phyloP scores from a whole-genome alignment of 2,888 invertebrate genomes.

The Nomada lathburiana region DNA sequence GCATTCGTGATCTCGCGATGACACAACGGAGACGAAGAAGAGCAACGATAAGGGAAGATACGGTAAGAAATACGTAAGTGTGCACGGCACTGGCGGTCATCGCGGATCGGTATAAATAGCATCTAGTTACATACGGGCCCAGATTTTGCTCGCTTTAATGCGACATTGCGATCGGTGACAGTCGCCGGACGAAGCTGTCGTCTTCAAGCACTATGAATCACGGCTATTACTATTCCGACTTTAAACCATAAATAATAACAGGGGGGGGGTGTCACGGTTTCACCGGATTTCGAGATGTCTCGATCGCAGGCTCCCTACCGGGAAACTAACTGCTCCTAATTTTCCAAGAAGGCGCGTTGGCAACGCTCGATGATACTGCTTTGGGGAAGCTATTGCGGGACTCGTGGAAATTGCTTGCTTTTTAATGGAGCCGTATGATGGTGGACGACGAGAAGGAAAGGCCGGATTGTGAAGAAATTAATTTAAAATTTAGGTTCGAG shows the following conservation, averaged over 20 bases:
- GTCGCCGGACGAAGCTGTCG: constrained; percentile 65
- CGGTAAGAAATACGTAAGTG: constrained; percentile 41
- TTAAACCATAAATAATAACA: constrained; percentile 56
- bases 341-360: constrained; percentile 38
- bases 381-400: constrained; percentile 9
- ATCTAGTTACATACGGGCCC: constrained; percentile 50
- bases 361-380: constrained; percentile 6
- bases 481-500: neutral
- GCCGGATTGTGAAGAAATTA: neutral
- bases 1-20: too few relatives aligned
- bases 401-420: neutral
- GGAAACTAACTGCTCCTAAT: constrained; percentile 43
- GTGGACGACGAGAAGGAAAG: neutral
- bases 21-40: neutral
- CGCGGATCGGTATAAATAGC: constrained; percentile 62
- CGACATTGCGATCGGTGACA: constrained; percentile 65
- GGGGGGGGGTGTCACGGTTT: constrained; percentile 7
- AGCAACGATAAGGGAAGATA: constrained; percentile 16
- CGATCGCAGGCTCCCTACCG: constrained; percentile 34
- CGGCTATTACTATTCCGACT: constrained; percentile 57
- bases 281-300: constrained; percentile 38
- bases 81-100: constrained; percentile 25
- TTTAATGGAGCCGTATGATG: neutral
- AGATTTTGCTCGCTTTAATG: constrained; percentile 60
- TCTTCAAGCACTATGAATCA: constrained; percentile 58